Evolutionary conservation across 2,113 vertebrate species (phyloP).

Genomic region (Malaclemys terrapin): DNA sequence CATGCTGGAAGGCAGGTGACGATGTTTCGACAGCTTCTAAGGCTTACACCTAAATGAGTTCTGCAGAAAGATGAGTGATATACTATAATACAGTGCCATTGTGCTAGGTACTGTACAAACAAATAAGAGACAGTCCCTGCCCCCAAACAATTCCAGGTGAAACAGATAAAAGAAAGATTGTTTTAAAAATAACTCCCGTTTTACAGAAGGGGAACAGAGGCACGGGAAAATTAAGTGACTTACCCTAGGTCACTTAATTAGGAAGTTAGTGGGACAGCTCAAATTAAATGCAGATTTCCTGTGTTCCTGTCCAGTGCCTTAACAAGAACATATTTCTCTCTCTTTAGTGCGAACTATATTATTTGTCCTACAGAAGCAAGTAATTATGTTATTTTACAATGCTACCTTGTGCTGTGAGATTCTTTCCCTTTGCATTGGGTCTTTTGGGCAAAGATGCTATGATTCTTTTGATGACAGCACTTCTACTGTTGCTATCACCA

Average conservation of each 20-base stretch:
- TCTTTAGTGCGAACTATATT: background rate
- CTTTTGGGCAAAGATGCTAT: background rate
- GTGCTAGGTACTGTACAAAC: too few relatives aligned
- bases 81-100: too few relatives aligned
- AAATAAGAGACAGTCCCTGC: too few relatives aligned
- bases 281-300: background rate
- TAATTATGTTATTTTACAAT: background rate
- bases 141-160: too few relatives aligned
- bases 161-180: too few relatives aligned
- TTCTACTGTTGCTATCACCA: background rate
- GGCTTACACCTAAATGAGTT: too few relatives aligned
- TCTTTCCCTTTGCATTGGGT: background rate
- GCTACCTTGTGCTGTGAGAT: background rate
- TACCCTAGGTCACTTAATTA: background rate
- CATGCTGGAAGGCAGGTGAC: background rate
- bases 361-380: fast-evolving
- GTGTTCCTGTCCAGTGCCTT: too few relatives aligned
- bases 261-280: background rate
- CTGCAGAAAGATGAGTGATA: too few relatives aligned
- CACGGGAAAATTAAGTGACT: background rate
- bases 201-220: background rate
- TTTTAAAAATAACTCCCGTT: background rate
- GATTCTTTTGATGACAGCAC: background rate
- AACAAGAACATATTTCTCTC: too few relatives aligned
- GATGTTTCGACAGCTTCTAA: background rate